Percentiles rank a stretch among this genome's conserved stretches.
Conservation (phyloP, 2,113 vertebrate species). For the Otocyon megalotis region DNA sequence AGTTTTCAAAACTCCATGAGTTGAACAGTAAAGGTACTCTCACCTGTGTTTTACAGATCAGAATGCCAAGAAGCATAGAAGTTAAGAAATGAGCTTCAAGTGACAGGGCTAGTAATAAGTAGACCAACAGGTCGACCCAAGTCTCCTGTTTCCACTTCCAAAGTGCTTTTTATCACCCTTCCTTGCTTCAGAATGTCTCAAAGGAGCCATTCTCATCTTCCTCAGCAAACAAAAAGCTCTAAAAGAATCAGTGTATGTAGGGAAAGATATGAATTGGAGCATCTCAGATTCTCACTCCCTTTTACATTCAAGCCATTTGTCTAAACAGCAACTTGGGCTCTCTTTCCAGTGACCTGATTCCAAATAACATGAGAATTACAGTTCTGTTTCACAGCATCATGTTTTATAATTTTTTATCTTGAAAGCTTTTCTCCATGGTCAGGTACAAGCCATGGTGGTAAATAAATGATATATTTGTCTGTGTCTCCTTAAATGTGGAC, state of each 20-base stretch:
- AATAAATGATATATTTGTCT: conserved; percentile 67
- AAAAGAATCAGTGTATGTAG: not conserved
- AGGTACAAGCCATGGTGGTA: conserved; percentile 1
- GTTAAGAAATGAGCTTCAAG: not conserved
- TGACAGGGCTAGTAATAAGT: not conserved
- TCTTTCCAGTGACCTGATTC: conserved; percentile 73
- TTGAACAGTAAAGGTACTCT: not conserved
- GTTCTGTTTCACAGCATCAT: conserved; percentile 46
- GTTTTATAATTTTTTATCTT: conserved; percentile 75
- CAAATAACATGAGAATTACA: conserved; percentile 18
- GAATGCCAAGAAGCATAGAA: not conserved
- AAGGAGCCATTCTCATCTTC: not conserved
- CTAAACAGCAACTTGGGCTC: not conserved
- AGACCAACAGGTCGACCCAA: not conserved
- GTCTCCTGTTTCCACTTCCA: not conserved
- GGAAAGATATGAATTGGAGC: not conserved
- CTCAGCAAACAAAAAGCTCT: not conserved
- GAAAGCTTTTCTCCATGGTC: conserved; percentile 71
- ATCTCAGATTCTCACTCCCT: not conserved
- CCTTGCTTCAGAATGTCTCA: not conserved
- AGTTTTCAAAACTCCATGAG: not conserved
- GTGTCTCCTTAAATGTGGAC: conserved; percentile 55
- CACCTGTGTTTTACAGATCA: not conserved
- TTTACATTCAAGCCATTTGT: conserved; percentile 46
- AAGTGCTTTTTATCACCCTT: not conserved